phyloP scores from a whole-genome alignment of 2,888 invertebrate genomes.

The Amphiduros pacificus region DNA sequence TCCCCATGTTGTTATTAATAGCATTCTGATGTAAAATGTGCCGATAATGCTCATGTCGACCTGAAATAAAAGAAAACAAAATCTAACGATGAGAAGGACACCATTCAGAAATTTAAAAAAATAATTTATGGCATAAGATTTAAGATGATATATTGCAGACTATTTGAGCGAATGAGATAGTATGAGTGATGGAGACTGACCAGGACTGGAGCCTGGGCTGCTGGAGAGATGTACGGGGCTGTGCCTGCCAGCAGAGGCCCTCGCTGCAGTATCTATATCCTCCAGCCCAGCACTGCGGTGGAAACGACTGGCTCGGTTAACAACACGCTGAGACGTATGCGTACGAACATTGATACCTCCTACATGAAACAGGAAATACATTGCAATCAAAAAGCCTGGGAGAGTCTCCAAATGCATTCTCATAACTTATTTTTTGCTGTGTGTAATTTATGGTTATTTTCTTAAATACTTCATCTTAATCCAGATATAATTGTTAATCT shows the following conservation, averaged over 20 bases:
- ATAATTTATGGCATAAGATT: no score
- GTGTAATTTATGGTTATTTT: no score
- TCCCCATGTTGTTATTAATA: constrained; percentile 61
- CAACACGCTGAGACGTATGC: constrained; percentile 81
- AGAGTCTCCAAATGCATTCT: no score
- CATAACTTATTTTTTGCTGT: no score
- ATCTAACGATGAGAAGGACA: no score
- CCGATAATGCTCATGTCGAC: constrained; percentile 23
- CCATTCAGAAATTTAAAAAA: no score
- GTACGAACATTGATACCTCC: constrained; percentile 86
- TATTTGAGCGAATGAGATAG: no score
- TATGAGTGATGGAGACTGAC: no score
- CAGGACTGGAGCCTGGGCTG: constrained; percentile 52
- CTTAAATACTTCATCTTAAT: no score
- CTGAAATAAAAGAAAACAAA: not conserved
- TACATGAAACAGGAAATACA: constrained; percentile 26
- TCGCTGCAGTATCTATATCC: constrained; percentile 51
- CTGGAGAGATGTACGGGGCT: constrained; percentile 66
- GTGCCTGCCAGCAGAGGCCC: constrained; percentile 63
- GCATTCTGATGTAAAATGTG: constrained; percentile 48
- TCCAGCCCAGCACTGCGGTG: constrained; percentile 91
- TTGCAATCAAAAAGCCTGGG: no score
- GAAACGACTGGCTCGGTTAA: constrained; percentile 81
- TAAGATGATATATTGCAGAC: no score
- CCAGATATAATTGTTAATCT: no score